Evolutionary conservation across 1,140 invertebrate genomes (phyloP).

Genomic region (Nephila pilipes): DNA sequence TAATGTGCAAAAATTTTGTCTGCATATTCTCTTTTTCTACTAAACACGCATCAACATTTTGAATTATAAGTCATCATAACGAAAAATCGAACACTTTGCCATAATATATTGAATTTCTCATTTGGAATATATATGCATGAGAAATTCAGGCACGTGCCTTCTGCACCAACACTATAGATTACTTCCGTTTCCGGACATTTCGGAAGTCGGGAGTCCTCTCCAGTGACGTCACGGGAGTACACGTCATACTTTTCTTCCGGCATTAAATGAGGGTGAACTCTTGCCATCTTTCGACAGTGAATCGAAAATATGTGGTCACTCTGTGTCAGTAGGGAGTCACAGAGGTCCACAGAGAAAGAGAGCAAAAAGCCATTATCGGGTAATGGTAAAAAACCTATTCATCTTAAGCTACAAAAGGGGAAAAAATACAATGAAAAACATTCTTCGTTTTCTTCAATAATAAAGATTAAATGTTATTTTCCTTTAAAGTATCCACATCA

Average conservation of each 20-base stretch:
- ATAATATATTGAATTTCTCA: slow-evolving; percentile 41
- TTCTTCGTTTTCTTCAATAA: neutral
- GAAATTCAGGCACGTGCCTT: slow-evolving; percentile 35
- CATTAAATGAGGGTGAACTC: slow-evolving; percentile 21
- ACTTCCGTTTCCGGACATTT: slow-evolving; percentile 56
- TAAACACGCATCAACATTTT: too few species aligned
- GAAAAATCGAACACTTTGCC: neutral
- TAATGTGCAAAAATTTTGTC: too few species aligned
- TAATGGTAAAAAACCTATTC: slow-evolving; percentile 4
- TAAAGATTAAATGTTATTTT: too few species aligned
- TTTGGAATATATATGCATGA: neutral
- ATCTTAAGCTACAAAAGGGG: neutral
- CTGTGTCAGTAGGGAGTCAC: neutral
- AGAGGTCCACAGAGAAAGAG: neutral
- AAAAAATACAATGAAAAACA: neutral
- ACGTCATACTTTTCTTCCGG: slow-evolving; percentile 64
- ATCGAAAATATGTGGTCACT: slow-evolving; percentile 1
- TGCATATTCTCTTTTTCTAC: too few species aligned
- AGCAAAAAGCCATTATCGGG: slow-evolving; percentile 8
- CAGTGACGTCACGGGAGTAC: slow-evolving; percentile 23
- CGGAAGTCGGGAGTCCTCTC: slow-evolving; percentile 44
- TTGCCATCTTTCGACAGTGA: slow-evolving; percentile 1
- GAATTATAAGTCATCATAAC: too few species aligned
- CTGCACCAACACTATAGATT: slow-evolving; percentile 36
- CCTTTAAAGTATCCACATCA: too few species aligned